A percentile compares a stretch with the other conserved stretches of the same genome.
phyloP scores from a whole-genome alignment of 2,888 invertebrate genomes.

The Branchipolynoe longqiensis region DNA sequence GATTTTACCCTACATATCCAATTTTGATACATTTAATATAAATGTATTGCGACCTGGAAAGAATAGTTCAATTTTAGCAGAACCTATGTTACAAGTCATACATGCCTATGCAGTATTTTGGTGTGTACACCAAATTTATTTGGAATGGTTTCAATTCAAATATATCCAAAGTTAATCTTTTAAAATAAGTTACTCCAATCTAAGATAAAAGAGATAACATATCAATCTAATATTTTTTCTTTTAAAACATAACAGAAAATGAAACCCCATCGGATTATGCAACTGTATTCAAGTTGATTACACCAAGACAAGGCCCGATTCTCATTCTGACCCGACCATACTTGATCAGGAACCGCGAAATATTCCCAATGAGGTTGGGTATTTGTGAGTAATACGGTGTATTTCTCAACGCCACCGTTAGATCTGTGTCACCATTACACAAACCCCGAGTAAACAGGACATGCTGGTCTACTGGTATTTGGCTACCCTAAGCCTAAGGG shows the following conservation, averaged over 20 bases:
- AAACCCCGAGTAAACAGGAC: too few relatives aligned
- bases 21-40: too few relatives aligned
- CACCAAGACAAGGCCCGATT: background rate
- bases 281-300: background rate
- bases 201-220: background rate
- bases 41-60: too few relatives aligned
- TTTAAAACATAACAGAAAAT: background rate
- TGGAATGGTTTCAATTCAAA: too few relatives aligned
- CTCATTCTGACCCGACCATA: background rate
- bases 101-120: too few relatives aligned
- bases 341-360: background rate
- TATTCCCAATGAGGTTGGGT: background rate
- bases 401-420: background rate
- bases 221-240: background rate
- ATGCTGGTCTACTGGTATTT: too few relatives aligned
- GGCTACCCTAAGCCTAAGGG: too few relatives aligned
- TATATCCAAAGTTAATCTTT: too few relatives aligned
- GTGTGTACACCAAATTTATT: too few relatives aligned
- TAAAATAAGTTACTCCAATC: background rate
- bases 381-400: background rate
- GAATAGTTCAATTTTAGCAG: too few relatives aligned
- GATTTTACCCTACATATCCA: too few relatives aligned
- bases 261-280: background rate
- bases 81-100: too few relatives aligned
- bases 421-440: background rate